Evolutionary conservation across 1,140 invertebrate genomes (phyloP).

Genomic region (Harpegnathos saltator): DNA sequence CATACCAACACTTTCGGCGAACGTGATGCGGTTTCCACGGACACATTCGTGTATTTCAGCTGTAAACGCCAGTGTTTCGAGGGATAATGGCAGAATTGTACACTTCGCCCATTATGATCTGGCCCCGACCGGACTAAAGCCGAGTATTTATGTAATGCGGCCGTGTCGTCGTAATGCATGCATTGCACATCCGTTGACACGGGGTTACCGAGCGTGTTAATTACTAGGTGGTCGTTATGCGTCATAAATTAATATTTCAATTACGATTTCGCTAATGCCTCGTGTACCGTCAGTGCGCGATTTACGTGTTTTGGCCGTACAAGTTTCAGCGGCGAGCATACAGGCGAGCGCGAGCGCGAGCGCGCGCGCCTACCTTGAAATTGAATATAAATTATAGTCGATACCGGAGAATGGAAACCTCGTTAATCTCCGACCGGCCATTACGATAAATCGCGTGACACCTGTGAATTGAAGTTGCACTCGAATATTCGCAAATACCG

Average conservation of each 20-base stretch:
- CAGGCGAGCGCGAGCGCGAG: not conserved
- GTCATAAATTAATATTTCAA: slow-evolving; percentile 84
- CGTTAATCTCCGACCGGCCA: slow-evolving; percentile 37
- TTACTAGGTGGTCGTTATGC: slow-evolving; percentile 80
- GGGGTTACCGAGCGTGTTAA: slow-evolving; percentile 81
- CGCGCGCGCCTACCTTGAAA: not conserved
- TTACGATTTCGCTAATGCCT: slow-evolving; percentile 81
- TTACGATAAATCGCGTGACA: slow-evolving; percentile 42
- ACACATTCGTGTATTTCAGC: slow-evolving; percentile 65
- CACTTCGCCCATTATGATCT: slow-evolving; percentile 82
- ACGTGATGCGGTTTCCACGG: too few species aligned
- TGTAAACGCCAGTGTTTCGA: slow-evolving; percentile 73
- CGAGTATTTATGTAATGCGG: slow-evolving; percentile 82
- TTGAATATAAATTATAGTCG: slow-evolving; percentile 53
- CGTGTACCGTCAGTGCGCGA: slow-evolving; percentile 68
- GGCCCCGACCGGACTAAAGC: slow-evolving; percentile 76
- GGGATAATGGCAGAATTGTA: slow-evolving; percentile 82
- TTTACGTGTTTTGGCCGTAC: slow-evolving; percentile 56
- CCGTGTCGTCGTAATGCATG: slow-evolving; percentile 81
- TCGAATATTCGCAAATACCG: not conserved
- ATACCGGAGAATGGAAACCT: slow-evolving; percentile 47
- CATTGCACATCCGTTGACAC: slow-evolving; percentile 81
- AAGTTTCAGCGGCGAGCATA: slow-evolving; percentile 33
- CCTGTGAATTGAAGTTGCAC: slow-evolving; percentile 27
- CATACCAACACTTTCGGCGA: slow-evolving; percentile 18